phyloP scores from a whole-genome alignment of 2,113 vertebrate species.

The Oreochromis tanganicae region DNA sequence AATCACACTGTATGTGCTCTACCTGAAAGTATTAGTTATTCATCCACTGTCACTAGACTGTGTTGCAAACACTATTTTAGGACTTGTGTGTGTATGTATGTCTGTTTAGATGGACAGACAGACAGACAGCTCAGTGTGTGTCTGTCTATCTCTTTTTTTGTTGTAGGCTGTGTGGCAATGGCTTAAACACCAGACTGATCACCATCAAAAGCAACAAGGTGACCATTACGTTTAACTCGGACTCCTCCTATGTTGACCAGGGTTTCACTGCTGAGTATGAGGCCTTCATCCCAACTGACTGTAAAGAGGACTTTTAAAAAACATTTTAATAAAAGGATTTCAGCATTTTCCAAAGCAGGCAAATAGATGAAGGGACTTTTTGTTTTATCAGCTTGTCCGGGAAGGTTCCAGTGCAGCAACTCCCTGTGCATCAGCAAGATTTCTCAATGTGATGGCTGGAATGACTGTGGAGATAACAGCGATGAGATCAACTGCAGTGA shows the following conservation, averaged over 20 bases:
- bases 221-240: slow-evolving; percentile 78
- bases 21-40: neutral
- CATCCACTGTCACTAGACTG: neutral
- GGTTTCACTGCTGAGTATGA: slow-evolving; percentile 83
- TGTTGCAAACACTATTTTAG: neutral
- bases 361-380: neutral
- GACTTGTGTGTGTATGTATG: fast-evolving
- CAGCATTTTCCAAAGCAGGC: fast-evolving
- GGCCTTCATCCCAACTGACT: slow-evolving; percentile 78
- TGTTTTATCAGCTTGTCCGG: neutral
- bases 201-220: slow-evolving; percentile 70
- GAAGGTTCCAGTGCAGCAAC: too few species aligned
- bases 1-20: neutral
- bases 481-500: too few species aligned
- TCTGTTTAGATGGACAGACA: neutral
- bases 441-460: too few species aligned
- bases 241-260: slow-evolving; percentile 76
- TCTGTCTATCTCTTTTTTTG: neutral
- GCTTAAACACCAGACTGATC: slow-evolving; percentile 63
- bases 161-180: slow-evolving; percentile 79
- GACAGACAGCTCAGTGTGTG: neutral
- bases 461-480: too few species aligned
- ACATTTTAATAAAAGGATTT: neutral
- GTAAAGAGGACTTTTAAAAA: slow-evolving; percentile 59
- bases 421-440: too few species aligned